Percentiles rank a stretch among this genome's conserved stretches.
Conservation (phyloP, 2,113 vertebrate genomes). For the Bagarius yarrelli region DNA sequence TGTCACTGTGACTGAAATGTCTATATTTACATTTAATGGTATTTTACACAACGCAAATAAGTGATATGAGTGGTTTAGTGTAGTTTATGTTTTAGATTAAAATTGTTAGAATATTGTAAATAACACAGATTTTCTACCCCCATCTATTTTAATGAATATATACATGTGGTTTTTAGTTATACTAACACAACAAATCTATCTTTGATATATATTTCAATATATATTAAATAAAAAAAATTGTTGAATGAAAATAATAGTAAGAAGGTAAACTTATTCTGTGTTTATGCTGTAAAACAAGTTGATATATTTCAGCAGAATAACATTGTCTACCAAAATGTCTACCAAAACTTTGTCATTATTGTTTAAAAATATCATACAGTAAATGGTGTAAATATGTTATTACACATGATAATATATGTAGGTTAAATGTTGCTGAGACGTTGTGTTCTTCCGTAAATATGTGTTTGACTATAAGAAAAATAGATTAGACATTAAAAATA, state of each 20-base stretch:
- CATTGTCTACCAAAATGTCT: no score
- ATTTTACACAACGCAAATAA: no score
- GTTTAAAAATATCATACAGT: no score
- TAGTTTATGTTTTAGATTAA: no score
- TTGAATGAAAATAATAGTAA: neutral
- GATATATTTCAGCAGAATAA: no score
- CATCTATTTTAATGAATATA: no score
- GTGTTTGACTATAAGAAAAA: neutral
- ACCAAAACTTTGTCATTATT: no score
- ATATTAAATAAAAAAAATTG: neutral
- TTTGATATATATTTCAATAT: no score
- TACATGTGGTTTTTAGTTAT: neutral
- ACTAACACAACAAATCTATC: neutral
- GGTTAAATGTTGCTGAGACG: neutral
- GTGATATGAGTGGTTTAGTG: neutral
- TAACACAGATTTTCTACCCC: no score
- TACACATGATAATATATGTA: neutral
- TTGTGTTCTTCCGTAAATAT: neutral
- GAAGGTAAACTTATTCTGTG: neutral
- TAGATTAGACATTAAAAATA: no score
- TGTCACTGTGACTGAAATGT: neutral
- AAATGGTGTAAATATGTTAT: neutral
- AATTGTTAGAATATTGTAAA: no score
- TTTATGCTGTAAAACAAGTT: no score
- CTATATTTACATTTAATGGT: neutral